Percentiles rank a stretch among this genome's conserved stretches.
Conservation (phyloP, 1,140 invertebrate genomes). For the Tetragnatha versicolor region DNA sequence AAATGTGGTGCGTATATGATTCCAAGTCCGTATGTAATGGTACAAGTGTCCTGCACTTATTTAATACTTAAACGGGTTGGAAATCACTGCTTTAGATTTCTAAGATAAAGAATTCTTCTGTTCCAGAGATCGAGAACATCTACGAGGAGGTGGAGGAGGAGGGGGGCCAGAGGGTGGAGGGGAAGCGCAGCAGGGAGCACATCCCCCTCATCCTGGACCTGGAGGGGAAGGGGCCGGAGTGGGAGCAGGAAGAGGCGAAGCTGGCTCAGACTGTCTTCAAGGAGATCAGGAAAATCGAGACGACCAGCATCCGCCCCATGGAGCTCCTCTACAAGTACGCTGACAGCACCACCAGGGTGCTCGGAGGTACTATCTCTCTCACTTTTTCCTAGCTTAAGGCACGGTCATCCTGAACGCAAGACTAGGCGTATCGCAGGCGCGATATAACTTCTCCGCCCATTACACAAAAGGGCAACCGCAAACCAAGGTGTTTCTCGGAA, state of each 20-base stretch:
- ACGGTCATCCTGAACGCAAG: too few species aligned
- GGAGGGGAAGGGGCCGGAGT: constrained; percentile 69
- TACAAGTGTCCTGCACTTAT: too few species aligned
- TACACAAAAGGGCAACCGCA: too few species aligned
- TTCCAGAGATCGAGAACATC: constrained; percentile 56
- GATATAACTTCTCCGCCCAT: too few species aligned
- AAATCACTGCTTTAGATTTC: too few species aligned
- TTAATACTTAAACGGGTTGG: too few species aligned
- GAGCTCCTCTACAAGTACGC: constrained; percentile 90
- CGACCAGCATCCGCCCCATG: constrained; percentile 86
- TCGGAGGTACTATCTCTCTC: constrained; percentile 53
- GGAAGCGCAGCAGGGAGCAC: constrained; percentile 71
- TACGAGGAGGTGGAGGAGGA: constrained; percentile 47
- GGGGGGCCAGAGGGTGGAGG: neutral
- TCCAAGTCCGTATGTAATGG: too few species aligned
- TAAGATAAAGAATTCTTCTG: too few species aligned
- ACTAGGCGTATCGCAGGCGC: too few species aligned
- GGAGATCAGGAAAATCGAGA: constrained; percentile 87
- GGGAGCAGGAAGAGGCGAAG: constrained; percentile 69
- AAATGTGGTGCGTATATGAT: too few species aligned
- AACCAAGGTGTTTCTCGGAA: too few species aligned
- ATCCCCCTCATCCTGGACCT: constrained; percentile 81
- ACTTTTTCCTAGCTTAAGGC: too few species aligned
- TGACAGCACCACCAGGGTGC: constrained; percentile 83
- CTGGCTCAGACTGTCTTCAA: constrained; percentile 79